Percentiles rank a stretch among this genome's conserved stretches.
These are phyloP conservation scores for Thalassaphorura encarpata DNA, from an alignment of 1,140 invertebrate species.

Conservation along the genomic window DNA sequence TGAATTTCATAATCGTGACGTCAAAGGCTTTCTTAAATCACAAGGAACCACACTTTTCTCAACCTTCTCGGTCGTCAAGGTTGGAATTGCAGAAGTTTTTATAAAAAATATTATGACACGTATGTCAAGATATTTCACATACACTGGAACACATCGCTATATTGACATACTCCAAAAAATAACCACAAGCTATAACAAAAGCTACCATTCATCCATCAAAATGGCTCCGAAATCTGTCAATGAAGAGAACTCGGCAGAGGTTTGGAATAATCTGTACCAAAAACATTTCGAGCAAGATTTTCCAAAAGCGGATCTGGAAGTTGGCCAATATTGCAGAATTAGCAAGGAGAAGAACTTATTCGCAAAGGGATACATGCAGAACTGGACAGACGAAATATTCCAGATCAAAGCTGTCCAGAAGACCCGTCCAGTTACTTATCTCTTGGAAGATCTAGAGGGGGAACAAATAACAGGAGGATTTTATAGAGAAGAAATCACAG, in stretches of 20 bases:
- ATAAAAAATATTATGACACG: constrained; percentile 5
- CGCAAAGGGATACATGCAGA: background rate
- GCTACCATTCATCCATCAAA: constrained; percentile 1
- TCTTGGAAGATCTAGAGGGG: too few species aligned
- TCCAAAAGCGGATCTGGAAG: too few species aligned
- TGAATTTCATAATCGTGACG: background rate
- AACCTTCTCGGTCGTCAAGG: background rate
- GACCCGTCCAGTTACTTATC: too few species aligned
- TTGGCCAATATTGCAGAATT: background rate
- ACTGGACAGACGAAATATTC: too few species aligned
- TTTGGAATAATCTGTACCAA: constrained; percentile 11
- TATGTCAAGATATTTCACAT: constrained; percentile 2
- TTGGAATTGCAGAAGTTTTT: constrained; percentile 6
- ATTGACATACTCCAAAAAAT: constrained; percentile 6
- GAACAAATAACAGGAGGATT: too few species aligned
- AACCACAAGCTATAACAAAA: background rate
- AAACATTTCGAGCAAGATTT: too few species aligned
- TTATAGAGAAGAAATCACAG: too few species aligned
- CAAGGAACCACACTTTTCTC: background rate
- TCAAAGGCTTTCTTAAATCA: background rate
- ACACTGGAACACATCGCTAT: constrained; percentile 4
- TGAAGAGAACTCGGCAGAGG: constrained; percentile 4
- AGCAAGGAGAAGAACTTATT: background rate
- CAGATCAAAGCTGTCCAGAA: too few species aligned
- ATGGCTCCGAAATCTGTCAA: constrained; percentile 1